Evolutionary conservation across 2,888 invertebrate species (phyloP), one percentile per base, ranked within the genome.

Genomic region (Sthenelais limicola): DNA sequence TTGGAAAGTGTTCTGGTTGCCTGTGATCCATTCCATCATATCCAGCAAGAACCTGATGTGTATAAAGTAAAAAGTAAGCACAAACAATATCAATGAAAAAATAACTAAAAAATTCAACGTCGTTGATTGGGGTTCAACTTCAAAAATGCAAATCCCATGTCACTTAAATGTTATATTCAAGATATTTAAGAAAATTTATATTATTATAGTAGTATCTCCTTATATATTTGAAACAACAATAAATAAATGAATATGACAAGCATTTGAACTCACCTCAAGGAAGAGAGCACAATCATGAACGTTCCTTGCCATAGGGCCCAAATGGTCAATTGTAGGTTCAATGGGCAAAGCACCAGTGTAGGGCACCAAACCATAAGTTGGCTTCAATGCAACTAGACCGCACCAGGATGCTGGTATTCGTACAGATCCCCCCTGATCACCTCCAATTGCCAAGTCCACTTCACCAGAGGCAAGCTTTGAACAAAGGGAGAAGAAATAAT

Each of bases 351-450:
- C 77, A 0, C 86, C 86, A 1, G 85, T 85, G 74, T 84, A 85
- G 0, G 86, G 84, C 12, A 86, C 85, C 33, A 86, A 79, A 1
- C 86, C 86, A 52, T 68, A 81, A 3, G 86, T 85, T 12, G 86
- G 85, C 74, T 86, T 86, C n/a, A 83, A 71, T 1, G 85, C 86
- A 24, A 86, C 86, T 18, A 83, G 78, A 12, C 86, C 86, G 68
- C 80, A 81, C 81, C 81, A 85, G 43, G 78, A 77, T 32, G 83
- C 68, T 1, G 86, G 86, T 7, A 85, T 80, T 1, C 86, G 77
- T 33, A 86, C 81, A 12, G 86, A 86, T 0, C 86, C 86, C 26
- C 85, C 86, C 73, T 85, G 85, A 73, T 86, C 86, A 0, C 82
- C 82, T 9, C 83, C 86, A 1, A 85, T 71, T 3, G 85, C 85